phyloP scores from a whole-genome alignment of 1,140 invertebrate genomes.

The Hyles euphorbiae region DNA sequence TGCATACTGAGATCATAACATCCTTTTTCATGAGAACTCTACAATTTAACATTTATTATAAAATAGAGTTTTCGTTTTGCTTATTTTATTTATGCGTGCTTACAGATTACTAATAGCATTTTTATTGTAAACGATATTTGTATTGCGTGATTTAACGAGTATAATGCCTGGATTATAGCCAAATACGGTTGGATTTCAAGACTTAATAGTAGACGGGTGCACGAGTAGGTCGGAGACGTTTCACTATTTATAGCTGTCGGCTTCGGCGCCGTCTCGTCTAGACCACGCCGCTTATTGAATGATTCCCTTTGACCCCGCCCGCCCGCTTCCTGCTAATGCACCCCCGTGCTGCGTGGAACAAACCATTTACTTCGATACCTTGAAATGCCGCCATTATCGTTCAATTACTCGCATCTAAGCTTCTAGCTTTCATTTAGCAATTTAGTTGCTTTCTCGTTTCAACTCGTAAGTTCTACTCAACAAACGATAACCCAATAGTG shows the following conservation, averaged over 20 bases:
- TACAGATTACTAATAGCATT: background rate
- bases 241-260: slow-evolving; percentile 26
- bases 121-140: background rate
- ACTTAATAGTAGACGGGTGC: slow-evolving; percentile 18
- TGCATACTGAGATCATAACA: slow-evolving; percentile 12
- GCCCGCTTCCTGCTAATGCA: slow-evolving; percentile 2
- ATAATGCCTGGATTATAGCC: slow-evolving; percentile 24
- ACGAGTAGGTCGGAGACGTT: slow-evolving; percentile 25
- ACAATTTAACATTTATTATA: slow-evolving; percentile 4
- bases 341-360: background rate
- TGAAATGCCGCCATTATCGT: slow-evolving; percentile 1
- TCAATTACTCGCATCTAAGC: background rate
- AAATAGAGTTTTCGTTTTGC: background rate
- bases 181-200: slow-evolving; percentile 19
- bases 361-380: slow-evolving; percentile 1
- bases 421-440: background rate
- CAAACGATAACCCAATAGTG: slow-evolving; percentile 1
- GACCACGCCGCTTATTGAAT: slow-evolving; percentile 31
- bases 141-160: slow-evolving; percentile 2
- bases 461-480: background rate
- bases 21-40: background rate
- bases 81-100: background rate
- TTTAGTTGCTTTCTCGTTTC: background rate
- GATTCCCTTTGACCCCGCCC: background rate
- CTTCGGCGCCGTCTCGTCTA: slow-evolving; percentile 53